phyloP scores from a whole-genome alignment of 2,797 vertebrate genomes.

The Halcyon leucocephala region DNA sequence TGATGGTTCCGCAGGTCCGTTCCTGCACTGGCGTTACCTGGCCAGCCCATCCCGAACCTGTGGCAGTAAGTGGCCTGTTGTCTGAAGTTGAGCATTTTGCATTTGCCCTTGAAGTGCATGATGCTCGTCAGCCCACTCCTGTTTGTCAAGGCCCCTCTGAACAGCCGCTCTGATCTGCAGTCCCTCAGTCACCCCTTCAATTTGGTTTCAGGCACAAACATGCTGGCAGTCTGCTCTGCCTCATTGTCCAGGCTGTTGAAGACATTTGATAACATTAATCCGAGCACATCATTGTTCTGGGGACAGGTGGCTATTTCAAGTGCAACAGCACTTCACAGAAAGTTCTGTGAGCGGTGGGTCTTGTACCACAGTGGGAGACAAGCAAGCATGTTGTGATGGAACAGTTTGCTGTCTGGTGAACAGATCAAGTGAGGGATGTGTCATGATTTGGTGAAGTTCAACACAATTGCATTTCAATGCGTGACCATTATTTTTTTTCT shows the following conservation, averaged over 20 bases:
- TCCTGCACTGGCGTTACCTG: neutral
- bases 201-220: neutral
- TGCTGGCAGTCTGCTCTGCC: rapidly evolving
- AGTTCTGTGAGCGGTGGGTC: no score
- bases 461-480: neutral
- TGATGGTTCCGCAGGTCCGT: neutral
- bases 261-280: neutral
- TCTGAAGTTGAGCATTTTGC: neutral
- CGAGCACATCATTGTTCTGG: neutral
- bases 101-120: neutral
- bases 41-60: neutral
- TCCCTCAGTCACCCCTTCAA: neutral
- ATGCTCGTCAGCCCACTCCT: neutral
- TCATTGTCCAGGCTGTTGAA: neutral
- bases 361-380: neutral
- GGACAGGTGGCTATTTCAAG: neutral
- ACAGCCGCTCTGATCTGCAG: neutral
- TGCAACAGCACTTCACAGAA: neutral
- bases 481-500: neutral
- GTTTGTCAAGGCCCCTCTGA: neutral
- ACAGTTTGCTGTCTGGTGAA: no score
- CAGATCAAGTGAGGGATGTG: no score
- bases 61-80: neutral
- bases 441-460: neutral
- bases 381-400: neutral